phyloP scores from a whole-genome alignment of 2,113 vertebrate genomes.

The Oncorhynchus tshawytscha region DNA sequence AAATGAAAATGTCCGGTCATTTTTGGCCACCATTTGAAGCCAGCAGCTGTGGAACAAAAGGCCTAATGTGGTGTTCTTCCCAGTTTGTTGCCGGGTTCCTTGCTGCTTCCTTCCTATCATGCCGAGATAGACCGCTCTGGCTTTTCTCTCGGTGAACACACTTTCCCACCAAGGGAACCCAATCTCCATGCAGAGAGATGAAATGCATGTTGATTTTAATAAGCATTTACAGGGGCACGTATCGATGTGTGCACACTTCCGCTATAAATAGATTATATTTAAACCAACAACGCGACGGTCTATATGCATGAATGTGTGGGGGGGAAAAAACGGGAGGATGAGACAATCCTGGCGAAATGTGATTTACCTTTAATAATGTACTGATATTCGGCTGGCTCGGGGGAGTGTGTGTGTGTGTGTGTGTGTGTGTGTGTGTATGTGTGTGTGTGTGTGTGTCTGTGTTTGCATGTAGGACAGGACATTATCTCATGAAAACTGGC shows the following conservation, averaged over 20 bases:
- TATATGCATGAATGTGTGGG: background rate
- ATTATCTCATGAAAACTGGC: slow-evolving; percentile 79
- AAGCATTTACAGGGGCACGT: slow-evolving; percentile 34
- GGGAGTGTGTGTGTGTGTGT: slow-evolving; percentile 4
- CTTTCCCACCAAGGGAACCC: background rate
- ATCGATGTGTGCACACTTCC: slow-evolving; percentile 27
- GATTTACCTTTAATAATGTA: slow-evolving; percentile 85
- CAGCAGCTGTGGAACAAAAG: slow-evolving; percentile 33
- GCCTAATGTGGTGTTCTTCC: slow-evolving; percentile 16
- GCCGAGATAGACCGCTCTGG: slow-evolving; percentile 45
- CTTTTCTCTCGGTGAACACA: slow-evolving; percentile 30
- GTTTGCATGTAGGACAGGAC: slow-evolving; percentile 54
- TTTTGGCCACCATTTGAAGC: slow-evolving; percentile 43
- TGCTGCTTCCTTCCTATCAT: slow-evolving; percentile 2
- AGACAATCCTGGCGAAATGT: slow-evolving; percentile 82
- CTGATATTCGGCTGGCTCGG: slow-evolving; percentile 75
- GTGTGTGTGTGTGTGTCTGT: background rate
- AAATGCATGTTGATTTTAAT: slow-evolving; percentile 38
- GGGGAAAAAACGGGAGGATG: slow-evolving; percentile 53
- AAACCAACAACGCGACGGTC: background rate
- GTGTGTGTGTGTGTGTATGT: background rate
- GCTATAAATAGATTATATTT: slow-evolving; percentile 32
- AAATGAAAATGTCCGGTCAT: slow-evolving; percentile 53
- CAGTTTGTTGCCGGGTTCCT: slow-evolving; percentile 14
- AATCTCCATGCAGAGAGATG: slow-evolving; percentile 15